Evolutionary conservation across 2,888 invertebrate genomes (phyloP).

Genomic region (Proisotoma minuta): DNA sequence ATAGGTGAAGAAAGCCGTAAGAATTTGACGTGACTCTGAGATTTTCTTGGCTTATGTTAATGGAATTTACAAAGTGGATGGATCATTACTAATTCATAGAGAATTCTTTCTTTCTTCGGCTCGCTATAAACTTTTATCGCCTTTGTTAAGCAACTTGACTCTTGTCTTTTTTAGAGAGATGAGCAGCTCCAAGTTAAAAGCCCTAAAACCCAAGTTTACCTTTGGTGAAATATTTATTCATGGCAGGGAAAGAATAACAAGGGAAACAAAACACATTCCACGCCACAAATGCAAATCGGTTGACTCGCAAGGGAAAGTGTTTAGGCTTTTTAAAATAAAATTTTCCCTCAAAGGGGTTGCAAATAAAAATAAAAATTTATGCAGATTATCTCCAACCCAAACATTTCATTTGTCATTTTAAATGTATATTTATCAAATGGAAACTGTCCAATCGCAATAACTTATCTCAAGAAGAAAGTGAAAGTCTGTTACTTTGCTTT

Average conservation of each 20-base stretch:
- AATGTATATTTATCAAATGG: too few species aligned
- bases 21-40: not conserved
- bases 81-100: constrained; percentile 15
- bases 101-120: not conserved
- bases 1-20: too few species aligned
- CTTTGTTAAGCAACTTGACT: too few species aligned
- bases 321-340: too few species aligned
- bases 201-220: constrained; percentile 7
- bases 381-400: too few species aligned
- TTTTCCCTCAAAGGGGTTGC: too few species aligned
- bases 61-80: constrained; percentile 15
- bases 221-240: constrained; percentile 7
- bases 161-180: not conserved
- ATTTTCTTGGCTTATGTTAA: constrained; percentile 6
- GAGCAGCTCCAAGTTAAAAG: not conserved
- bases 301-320: too few species aligned
- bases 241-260: not conserved
- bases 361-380: too few species aligned
- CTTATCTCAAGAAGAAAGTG: too few species aligned
- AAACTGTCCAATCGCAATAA: too few species aligned
- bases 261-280: not conserved
- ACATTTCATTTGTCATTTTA: too few species aligned
- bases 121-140: constrained; percentile 1
- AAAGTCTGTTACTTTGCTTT: too few species aligned
- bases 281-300: not conserved